These are phyloP conservation scores for Squalus acanthias DNA, from an alignment of 2,797 vertebrate genomes.

Conservation along the genomic window DNA sequence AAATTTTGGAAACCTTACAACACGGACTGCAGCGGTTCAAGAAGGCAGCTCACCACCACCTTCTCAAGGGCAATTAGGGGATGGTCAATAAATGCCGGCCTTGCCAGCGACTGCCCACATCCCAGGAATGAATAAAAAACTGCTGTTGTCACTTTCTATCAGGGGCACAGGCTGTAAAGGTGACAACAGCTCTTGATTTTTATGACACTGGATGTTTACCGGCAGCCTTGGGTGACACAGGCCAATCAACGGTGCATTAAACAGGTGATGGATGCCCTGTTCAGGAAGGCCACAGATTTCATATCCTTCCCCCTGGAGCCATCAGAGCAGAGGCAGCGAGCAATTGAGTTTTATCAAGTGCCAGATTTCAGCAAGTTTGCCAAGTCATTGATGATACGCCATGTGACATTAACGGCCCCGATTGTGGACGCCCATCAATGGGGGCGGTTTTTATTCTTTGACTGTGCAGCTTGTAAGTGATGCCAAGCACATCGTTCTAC, in stretches of 20 bases:
- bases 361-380: background rate
- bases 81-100: too few species aligned
- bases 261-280: background rate
- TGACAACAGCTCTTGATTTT: background rate
- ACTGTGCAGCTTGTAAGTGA: too few species aligned
- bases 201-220: background rate
- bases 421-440: background rate
- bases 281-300: background rate
- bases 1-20: too few species aligned
- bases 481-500: background rate
- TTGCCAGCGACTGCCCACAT: too few species aligned
- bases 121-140: too few species aligned
- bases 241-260: background rate
- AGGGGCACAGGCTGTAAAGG: background rate
- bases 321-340: background rate
- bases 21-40: too few species aligned
- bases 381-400: background rate
- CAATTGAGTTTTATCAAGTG: background rate
- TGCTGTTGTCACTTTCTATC: background rate
- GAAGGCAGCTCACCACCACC: too few species aligned
- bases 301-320: background rate
- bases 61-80: too few species aligned
- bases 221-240: background rate
- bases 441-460: background rate
- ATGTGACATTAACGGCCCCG: background rate